A percentile compares a stretch with the other conserved stretches of the same genome.
Evolutionary conservation across 2,797 vertebrate genomes (phyloP).

Genomic region (Cirrhinus molitorella): DNA sequence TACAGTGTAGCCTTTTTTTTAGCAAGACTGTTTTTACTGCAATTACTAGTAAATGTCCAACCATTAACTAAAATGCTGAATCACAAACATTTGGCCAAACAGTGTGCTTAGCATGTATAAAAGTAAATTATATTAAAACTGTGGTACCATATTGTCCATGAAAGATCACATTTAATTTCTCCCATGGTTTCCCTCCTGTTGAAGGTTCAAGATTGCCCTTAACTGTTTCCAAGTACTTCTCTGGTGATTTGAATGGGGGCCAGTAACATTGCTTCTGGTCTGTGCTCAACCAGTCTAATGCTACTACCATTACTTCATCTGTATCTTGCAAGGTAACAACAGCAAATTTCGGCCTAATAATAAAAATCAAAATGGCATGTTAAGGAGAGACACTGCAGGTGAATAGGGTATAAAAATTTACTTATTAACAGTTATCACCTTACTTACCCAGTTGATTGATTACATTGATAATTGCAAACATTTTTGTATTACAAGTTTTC

Average conservation of each 20-base stretch:
- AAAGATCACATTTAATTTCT: neutral
- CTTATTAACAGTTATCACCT: no score
- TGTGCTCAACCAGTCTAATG: conserved; percentile 22
- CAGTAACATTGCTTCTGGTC: conserved; percentile 7
- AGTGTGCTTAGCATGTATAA: neutral
- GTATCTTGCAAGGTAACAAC: neutral
- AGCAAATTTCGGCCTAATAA: neutral
- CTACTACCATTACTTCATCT: conserved; percentile 9
- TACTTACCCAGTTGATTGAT: no score
- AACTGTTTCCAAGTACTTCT: neutral
- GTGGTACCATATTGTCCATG: conserved; percentile 28
- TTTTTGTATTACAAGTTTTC: no score
- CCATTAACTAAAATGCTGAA: neutral
- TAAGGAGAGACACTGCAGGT: no score
- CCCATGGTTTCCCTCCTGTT: conserved; percentile 7
- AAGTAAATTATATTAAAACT: neutral
- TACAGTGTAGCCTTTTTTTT: no score
- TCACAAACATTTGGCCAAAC: no score
- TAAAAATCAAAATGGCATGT: neutral
- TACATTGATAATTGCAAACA: no score
- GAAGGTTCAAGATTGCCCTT: neutral
- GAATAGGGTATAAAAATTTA: no score
- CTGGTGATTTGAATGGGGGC: conserved; percentile 26
- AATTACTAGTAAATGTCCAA: neutral
- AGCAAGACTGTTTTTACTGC: neutral